Percentiles rank a stretch among this genome's conserved stretches.
Evolutionary conservation across 2,113 vertebrate species (phyloP).

Genomic region (Megalops atlanticus): DNA sequence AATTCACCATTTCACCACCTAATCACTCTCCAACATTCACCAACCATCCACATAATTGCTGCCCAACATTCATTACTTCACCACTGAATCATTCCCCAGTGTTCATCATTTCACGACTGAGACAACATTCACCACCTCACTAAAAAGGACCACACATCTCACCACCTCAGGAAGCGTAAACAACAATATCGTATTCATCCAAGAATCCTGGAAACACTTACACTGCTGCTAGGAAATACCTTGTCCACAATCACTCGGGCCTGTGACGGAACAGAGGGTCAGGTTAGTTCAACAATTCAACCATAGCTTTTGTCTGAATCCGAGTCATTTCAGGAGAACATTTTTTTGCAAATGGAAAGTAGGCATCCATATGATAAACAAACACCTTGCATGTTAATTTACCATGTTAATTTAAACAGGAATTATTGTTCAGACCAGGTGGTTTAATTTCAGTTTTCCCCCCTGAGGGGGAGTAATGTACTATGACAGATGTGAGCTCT

Average conservation of each 20-base stretch:
- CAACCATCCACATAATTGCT: neutral
- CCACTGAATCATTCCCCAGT: neutral
- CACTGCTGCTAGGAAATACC: slow-evolving; percentile 54
- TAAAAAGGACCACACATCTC: neutral
- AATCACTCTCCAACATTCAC: neutral
- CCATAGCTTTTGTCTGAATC: neutral
- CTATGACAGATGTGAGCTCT: slow-evolving; percentile 24
- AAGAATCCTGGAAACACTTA: slow-evolving; percentile 56
- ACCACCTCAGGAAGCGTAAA: neutral
- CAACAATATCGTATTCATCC: neutral
- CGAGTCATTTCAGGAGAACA: neutral
- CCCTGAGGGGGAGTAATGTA: neutral
- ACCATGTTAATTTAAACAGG: too few species aligned
- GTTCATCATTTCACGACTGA: neutral
- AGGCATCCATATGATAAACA: neutral
- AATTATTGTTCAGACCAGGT: too few species aligned
- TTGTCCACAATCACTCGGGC: slow-evolving; percentile 70
- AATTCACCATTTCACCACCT: neutral
- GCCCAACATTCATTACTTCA: neutral
- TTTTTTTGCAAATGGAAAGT: neutral
- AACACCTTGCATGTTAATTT: neutral
- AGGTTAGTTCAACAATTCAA: neutral
- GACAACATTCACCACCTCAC: neutral
- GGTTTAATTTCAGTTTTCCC: neutral
- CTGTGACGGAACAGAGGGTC: slow-evolving; percentile 52